These are phyloP conservation scores for Procavia capensis DNA, from an alignment of 2,113 vertebrate species.

Conservation along the genomic window DNA sequence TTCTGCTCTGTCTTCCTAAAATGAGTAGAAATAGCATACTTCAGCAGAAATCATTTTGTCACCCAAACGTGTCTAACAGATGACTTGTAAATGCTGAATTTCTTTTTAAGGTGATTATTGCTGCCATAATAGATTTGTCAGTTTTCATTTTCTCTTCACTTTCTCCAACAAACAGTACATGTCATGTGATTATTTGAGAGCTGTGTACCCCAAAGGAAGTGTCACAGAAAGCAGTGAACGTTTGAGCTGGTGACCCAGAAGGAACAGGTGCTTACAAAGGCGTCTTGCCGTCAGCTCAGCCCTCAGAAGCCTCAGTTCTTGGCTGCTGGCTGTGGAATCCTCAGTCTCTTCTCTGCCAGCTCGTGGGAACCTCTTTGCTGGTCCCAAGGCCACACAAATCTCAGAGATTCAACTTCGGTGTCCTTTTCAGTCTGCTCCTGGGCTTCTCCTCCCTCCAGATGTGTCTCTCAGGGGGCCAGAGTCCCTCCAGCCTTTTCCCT, in stretches of 20 bases:
- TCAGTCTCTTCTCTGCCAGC: neutral
- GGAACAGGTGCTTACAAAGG: neutral
- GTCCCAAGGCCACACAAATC: neutral
- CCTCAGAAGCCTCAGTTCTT: neutral
- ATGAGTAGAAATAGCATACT: neutral
- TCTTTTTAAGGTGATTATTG: constrained; percentile 17
- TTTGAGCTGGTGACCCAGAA: neutral
- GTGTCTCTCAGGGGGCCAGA: neutral
- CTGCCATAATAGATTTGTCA: neutral
- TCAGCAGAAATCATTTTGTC: constrained; percentile 39
- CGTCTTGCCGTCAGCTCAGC: neutral
- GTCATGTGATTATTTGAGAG: neutral
- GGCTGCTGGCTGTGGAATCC: neutral
- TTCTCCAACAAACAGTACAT: neutral
- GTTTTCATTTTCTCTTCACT: neutral
- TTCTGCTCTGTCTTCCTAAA: neutral
- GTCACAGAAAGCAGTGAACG: neutral
- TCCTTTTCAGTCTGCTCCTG: neutral
- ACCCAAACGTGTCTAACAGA: neutral
- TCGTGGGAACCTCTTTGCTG: neutral
- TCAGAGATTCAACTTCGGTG: neutral
- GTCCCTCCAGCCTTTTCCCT: neutral
- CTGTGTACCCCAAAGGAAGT: neutral
- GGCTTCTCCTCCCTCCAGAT: neutral
- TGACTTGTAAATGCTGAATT: neutral